Evolutionary conservation across 2,113 vertebrate genomes (phyloP), one percentile per base, ranked within the genome.

Genomic region (Morone chrysops): DNA sequence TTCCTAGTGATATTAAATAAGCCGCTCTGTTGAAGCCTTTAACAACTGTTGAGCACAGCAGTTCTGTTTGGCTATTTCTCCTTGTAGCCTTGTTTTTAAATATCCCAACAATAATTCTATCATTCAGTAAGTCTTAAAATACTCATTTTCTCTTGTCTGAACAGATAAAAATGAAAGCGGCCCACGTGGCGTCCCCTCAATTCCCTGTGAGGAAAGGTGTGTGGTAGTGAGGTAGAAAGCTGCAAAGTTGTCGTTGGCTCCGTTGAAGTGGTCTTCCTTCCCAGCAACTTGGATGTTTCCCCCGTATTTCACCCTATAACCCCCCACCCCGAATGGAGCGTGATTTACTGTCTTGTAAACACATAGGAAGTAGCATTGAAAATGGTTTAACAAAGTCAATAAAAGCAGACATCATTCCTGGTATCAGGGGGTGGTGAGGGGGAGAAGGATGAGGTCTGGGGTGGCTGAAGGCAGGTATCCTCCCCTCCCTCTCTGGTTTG

Each of bases 371-470:
- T 92, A 93, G 92, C 94, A 94, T 93, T 96, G 95, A 92, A 94
- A 96, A 96, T 10, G 89, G 90, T 95, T 95, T 95, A 95, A 95
- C 95, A 95, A 95, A 96, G 94, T 96, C 95, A 95, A 95, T 96
- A 96, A 96, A 95, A 95, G 93, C 94, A 95, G 95, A 95, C 94
- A 92, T 94, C 82, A 85, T 94, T 95, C 92, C 91, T 91, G 88
- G 94, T 93, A 93, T 90, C 70, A 51, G 87, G 85, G 84, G 88
- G 82, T 79, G 86, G 74, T 70, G 88, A 68, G 81, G 82, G 63
- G 72, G 79, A 78, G 72, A 81, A 73, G 73, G 70, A 79, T 82
- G 83, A 62, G 75, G 47, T 78, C 71, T 66, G 81, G 47, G 86
- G 75, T 74, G 82, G 70, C 63, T 60, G 54, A 79, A 70, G 85